Percentiles rank a stretch among this genome's conserved stretches.
phyloP scores from a whole-genome alignment of 2,797 vertebrate species.

The Fistularia commersonii region DNA sequence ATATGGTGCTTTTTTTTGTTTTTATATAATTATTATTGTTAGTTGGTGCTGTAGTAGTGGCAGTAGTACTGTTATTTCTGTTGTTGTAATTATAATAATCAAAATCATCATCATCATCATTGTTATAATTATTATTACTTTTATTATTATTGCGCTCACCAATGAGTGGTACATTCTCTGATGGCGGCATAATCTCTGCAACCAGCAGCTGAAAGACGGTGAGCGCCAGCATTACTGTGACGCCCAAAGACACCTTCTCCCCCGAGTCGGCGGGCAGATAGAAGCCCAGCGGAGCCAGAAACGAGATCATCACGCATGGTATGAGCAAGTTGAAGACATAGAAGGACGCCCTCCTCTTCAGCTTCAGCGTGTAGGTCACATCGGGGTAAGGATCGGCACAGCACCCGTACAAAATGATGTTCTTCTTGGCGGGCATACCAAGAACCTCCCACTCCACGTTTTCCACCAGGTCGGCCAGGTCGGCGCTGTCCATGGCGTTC shows the following conservation, averaged over 20 bases:
- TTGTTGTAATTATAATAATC: too few relatives aligned
- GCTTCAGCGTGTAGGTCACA: conserved; percentile 85
- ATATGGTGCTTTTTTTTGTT: too few relatives aligned
- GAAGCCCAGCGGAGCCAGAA: conserved; percentile 89
- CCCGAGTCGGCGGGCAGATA: conserved; percentile 90
- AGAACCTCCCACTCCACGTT: conserved; percentile 92
- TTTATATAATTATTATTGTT: too few relatives aligned
- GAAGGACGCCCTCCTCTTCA: conserved; percentile 86
- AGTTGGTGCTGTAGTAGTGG: too few relatives aligned
- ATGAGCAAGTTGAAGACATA: conserved; percentile 92
- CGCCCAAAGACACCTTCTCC: conserved; percentile 91
- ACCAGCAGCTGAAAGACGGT: conserved; percentile 93
- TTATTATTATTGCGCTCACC: conserved; percentile 69
- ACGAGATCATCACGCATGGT: conserved; percentile 91
- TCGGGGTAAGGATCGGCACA: conserved; percentile 93
- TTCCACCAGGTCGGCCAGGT: conserved; percentile 87
- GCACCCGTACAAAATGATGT: conserved; percentile 85
- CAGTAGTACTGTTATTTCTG: too few relatives aligned
- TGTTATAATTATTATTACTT: too few relatives aligned
- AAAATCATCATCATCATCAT: too few relatives aligned
- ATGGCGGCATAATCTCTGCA: conserved; percentile 91
- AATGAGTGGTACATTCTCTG: conserved; percentile 90
- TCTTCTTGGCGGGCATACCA: conserved; percentile 85
- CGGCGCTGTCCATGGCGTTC: conserved; percentile 73
- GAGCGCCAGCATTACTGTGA: conserved; percentile 90